Evolutionary conservation across 1,140 invertebrate genomes (phyloP), one percentile per base, ranked within the genome.

Genomic region (Ctenoplectra terminalis): DNA sequence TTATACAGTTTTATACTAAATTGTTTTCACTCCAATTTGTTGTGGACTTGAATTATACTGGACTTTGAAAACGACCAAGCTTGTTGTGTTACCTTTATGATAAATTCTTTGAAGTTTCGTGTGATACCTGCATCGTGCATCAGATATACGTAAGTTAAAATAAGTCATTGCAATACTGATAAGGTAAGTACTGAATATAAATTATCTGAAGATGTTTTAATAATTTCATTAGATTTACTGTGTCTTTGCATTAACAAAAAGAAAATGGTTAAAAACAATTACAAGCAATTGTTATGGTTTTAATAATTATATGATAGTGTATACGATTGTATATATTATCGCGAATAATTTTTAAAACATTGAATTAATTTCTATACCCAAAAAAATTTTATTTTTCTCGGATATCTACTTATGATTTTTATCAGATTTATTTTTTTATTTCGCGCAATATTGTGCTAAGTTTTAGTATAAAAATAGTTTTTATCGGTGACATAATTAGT

Each of bases 31-130:
- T 69, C 23, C 20, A 69, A 77, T 43, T 69, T 77, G 50, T 77
- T 58, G 58, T 58, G 23, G 40, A 69, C 8, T 75, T 69, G 74
- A 77, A 77, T 77, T 77, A 77, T 56, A 77, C 20, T 79, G 34
- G 37, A 61, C 34, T 70, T 48, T 48, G 17, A 70, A 48, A 70
- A 0, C 4, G 26, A 70, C n/a, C 40, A 75, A 50, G 1, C 31
- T 58, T 56, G 43, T 64, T 72, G 11, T 63, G 46, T 73, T 80
- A 50, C 31, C 40, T 60, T 43, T 50, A 50, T 26, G 13, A 56
- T 76, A 48, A 60, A 37, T 37, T 71, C 29, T 61, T 34, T 20
- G 1, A 29, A 46, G 26, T 64, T 64, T 20, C 1, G 34, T 37
- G 9, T 37, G 3, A 26, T 61, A 63, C 17, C 20, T 77, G 17